Percentiles rank a stretch among this genome's conserved stretches.
Conservation (phyloP, 2,797 vertebrate species). For the Capromys pilorides region DNA sequence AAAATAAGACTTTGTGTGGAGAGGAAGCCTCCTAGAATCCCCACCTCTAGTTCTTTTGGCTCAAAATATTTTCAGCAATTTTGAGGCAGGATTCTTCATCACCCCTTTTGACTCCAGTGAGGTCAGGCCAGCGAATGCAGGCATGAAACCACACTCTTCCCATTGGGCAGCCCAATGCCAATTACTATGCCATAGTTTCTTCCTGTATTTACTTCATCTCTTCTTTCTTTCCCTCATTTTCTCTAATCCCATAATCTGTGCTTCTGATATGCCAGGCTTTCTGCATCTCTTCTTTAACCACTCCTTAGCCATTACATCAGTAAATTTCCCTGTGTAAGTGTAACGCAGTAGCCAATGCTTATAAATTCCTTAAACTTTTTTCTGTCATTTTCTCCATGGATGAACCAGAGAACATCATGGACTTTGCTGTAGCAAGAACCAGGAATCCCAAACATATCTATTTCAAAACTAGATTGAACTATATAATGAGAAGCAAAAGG, state of each 20-base stretch:
- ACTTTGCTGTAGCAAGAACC: background rate
- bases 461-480: slow-evolving; percentile 12
- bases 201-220: background rate
- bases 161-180: background rate
- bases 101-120: background rate
- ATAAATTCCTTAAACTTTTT: background rate
- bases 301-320: background rate
- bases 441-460: background rate
- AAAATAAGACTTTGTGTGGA: background rate
- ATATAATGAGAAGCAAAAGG: background rate
- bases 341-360: background rate
- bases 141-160: background rate
- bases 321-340: background rate
- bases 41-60: background rate
- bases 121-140: background rate
- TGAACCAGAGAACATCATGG: background rate
- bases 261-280: background rate
- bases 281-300: background rate
- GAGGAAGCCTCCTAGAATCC: background rate
- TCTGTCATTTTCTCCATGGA: background rate
- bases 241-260: background rate
- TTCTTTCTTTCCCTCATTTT: background rate
- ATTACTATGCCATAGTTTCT: background rate
- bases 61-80: background rate
- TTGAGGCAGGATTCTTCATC: slow-evolving; percentile 18